phyloP scores from a whole-genome alignment of 1,140 invertebrate genomes.

The Goniozus legneri region DNA sequence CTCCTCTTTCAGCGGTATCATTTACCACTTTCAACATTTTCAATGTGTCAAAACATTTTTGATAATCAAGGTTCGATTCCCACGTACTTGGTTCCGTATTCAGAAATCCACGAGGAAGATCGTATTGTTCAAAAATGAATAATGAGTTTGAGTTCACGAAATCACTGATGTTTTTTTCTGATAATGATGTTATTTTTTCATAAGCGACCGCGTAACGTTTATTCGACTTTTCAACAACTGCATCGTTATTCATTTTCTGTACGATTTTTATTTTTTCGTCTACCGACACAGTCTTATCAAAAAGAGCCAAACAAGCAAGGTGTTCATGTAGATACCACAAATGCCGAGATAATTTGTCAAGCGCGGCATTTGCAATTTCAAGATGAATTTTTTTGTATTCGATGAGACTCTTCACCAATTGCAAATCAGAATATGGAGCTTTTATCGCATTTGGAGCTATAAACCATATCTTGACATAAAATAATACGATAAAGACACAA shows the following conservation, averaged over 20 bases:
- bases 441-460: neutral
- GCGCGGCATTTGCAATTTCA: no score
- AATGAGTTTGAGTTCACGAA: neutral
- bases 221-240: no score
- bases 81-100: neutral
- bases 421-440: slow-evolving; percentile 6
- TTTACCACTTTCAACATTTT: neutral
- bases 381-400: slow-evolving; percentile 7
- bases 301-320: no score
- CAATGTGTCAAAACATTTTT: no score
- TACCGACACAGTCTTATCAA: no score
- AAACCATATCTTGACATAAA: slow-evolving; percentile 2
- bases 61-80: neutral
- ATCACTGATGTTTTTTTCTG: neutral
- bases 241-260: neutral
- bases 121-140: neutral
- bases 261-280: neutral
- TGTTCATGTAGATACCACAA: no score
- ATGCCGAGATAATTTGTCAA: neutral
- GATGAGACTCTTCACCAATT: slow-evolving; percentile 4
- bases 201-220: no score
- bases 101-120: neutral
- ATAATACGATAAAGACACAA: slow-evolving; percentile 5
- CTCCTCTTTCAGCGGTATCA: no score
- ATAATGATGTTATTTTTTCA: no score